A percentile compares a stretch with the other conserved stretches of the same genome.
Evolutionary conservation across 1,140 invertebrate genomes (phyloP).

Genomic region (Sinella curviseta): DNA sequence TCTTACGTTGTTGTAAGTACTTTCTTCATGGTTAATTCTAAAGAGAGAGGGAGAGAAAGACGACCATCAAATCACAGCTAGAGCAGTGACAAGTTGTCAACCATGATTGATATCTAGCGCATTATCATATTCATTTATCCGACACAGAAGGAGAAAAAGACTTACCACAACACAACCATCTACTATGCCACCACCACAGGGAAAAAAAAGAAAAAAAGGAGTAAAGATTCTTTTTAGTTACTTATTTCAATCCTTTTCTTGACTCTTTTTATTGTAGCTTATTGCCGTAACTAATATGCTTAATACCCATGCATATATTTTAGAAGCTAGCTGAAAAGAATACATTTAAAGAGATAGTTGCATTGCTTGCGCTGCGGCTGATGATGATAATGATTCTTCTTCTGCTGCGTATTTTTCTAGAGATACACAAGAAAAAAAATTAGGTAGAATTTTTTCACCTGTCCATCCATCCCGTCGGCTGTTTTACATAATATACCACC

Average conservation of each 20-base stretch:
- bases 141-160: neutral
- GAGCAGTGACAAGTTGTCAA: conserved; percentile 46
- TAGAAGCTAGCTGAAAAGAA: neutral
- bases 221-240: neutral
- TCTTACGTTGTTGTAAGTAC: no score
- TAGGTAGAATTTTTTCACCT: conserved; percentile 5
- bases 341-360: no score
- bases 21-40: no score
- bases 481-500: neutral
- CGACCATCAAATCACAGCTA: conserved; percentile 19
- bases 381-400: no score
- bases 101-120: conserved; percentile 47
- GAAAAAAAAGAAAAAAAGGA: neutral
- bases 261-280: neutral
- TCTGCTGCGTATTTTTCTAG: no score
- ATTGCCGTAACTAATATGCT: conserved; percentile 16
- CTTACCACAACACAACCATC: neutral
- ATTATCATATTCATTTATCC: conserved; percentile 40
- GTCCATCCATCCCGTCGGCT: neutral
- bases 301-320: conserved; percentile 20
- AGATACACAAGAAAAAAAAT: neutral
- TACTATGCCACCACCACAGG: neutral
- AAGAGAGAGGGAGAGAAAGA: neutral
- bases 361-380: no score
- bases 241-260: conserved; percentile 6